A percentile compares a stretch with the other conserved stretches of the same genome.
These are phyloP conservation scores for Drosophila neotestacea DNA, from an alignment of 2,888 invertebrate species.

Conservation along the genomic window DNA sequence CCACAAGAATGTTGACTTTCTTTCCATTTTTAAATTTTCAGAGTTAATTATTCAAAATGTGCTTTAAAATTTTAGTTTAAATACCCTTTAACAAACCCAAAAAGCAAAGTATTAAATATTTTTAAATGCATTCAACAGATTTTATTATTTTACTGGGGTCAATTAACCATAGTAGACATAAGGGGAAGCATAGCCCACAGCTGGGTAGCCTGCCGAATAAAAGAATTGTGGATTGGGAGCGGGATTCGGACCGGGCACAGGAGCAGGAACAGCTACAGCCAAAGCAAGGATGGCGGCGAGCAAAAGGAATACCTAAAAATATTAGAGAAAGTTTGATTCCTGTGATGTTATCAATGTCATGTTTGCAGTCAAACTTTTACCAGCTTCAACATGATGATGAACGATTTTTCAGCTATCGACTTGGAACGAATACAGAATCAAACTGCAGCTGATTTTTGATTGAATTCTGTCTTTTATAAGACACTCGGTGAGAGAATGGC, in stretches of 20 bases:
- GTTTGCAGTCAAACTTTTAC: conserved; percentile 34
- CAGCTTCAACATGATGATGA: conserved; percentile 61
- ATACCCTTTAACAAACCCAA: background rate
- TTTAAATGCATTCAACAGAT: conserved; percentile 1
- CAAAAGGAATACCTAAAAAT: conserved; percentile 55
- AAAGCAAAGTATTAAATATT: background rate
- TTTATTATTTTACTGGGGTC: conserved; percentile 24
- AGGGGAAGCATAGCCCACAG: conserved; percentile 66
- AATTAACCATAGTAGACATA: conserved; percentile 73
- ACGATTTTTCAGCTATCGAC: conserved; percentile 22
- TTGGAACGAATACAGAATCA: conserved; percentile 40
- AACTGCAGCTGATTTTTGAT: conserved; percentile 51
- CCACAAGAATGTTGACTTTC: no score
- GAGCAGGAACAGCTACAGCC: conserved; percentile 61
- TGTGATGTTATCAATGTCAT: background rate
- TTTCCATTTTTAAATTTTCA: no score
- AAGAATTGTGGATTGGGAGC: conserved; percentile 70
- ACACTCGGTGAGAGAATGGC: background rate
- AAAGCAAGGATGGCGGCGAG: conserved; percentile 59
- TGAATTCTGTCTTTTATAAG: conserved; percentile 57
- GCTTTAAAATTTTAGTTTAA: no score
- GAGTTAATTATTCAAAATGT: no score
- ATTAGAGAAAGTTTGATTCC: background rate
- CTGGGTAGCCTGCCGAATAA: conserved; percentile 66
- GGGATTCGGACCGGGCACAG: conserved; percentile 65